Conservation (phyloP, 1,140 invertebrate species). For the Vanessa tameamea region DNA sequence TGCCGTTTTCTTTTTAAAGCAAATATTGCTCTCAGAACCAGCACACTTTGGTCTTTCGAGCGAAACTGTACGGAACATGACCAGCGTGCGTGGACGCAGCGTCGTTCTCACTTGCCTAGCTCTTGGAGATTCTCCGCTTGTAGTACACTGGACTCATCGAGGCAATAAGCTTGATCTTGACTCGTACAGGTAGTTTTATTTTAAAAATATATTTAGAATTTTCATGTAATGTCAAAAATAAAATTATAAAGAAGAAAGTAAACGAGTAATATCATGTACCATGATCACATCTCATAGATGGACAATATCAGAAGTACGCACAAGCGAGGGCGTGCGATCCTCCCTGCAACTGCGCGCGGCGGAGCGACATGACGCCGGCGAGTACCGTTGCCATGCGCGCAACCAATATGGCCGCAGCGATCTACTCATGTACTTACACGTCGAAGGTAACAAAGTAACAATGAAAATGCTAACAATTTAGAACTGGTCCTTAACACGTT, state of each 20-base stretch:
- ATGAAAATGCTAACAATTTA: neutral
- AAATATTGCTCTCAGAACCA: slow-evolving; percentile 46
- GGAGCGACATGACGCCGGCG: slow-evolving; percentile 88
- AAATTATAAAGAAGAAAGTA: too few relatives aligned
- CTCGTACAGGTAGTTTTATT: slow-evolving; percentile 50
- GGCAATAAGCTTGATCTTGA: slow-evolving; percentile 53
- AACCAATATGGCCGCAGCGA: slow-evolving; percentile 91
- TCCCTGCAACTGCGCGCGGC: slow-evolving; percentile 83
- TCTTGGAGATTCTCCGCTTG: slow-evolving; percentile 62
- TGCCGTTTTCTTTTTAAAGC: neutral
- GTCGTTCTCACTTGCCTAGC: slow-evolving; percentile 54
- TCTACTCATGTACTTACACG: slow-evolving; percentile 87
- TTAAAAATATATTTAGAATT: neutral
- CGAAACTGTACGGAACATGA: slow-evolving; percentile 45
- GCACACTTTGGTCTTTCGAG: slow-evolving; percentile 54
- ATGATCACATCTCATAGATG: slow-evolving; percentile 42
- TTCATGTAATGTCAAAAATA: neutral
- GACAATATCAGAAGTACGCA: slow-evolving; percentile 83
- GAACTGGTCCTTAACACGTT: too few relatives aligned
- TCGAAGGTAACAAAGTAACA: slow-evolving; percentile 84
- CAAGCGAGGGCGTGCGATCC: slow-evolving; percentile 84
- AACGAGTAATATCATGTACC: neutral
- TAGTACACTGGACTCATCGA: slow-evolving; percentile 58
- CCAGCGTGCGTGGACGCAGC: slow-evolving; percentile 51
- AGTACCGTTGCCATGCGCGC: slow-evolving; percentile 90